phyloP scores from a whole-genome alignment of 2,113 vertebrate genomes.

The Otocyon megalotis region DNA sequence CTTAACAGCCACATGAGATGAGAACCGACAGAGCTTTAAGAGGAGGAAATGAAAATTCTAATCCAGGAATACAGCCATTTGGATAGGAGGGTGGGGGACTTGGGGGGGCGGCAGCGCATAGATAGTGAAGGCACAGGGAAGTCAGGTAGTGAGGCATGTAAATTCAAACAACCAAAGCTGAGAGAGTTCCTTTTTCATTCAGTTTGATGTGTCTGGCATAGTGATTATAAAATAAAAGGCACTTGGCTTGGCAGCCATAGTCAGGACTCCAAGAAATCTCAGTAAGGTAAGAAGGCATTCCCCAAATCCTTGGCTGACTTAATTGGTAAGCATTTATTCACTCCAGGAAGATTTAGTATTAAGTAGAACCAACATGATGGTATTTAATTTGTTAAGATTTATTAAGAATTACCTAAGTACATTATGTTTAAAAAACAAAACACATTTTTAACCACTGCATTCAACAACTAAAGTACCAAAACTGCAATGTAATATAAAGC shows the following conservation, averaged over 20 bases:
- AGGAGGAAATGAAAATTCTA: background rate
- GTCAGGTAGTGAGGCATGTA: fast-evolving
- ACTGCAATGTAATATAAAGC: background rate
- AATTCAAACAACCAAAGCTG: background rate
- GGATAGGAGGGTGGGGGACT: too few relatives aligned
- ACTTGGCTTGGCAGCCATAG: background rate
- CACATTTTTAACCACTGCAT: background rate
- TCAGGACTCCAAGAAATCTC: background rate
- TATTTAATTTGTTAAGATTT: background rate
- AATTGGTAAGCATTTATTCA: background rate
- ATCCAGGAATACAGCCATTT: fast-evolving
- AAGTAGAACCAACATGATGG: background rate
- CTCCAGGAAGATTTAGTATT: background rate
- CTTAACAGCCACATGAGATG: background rate
- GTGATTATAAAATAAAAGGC: background rate
- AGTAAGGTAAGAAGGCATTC: background rate
- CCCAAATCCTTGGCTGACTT: background rate
- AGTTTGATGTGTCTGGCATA: background rate
- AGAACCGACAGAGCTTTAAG: background rate
- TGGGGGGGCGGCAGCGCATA: background rate
- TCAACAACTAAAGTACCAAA: background rate
- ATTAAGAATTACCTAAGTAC: background rate
- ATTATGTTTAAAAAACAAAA: background rate
- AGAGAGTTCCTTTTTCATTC: background rate
- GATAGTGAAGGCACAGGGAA: fast-evolving